Evolutionary conservation across 2,113 vertebrate species (phyloP).

Genomic region (Equus quagga): DNA sequence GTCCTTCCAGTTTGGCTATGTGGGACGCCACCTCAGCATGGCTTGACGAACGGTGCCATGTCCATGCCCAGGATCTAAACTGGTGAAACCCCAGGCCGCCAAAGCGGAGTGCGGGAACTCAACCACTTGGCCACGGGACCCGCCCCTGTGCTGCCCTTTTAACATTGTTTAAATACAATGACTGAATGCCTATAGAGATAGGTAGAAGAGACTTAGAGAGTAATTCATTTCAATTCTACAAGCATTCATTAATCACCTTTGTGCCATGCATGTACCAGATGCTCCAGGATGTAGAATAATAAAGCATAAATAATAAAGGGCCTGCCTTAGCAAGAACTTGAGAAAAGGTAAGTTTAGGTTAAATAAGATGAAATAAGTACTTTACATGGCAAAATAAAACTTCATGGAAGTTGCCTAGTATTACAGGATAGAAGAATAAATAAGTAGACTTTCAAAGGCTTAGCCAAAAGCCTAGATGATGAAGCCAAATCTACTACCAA

Average conservation of each 20-base stretch:
- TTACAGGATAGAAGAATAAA: not conserved
- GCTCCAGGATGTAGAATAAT: not conserved
- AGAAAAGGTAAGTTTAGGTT: not conserved
- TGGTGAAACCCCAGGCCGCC: no score
- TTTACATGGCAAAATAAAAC: not conserved
- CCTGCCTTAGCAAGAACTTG: not conserved
- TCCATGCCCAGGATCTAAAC: no score
- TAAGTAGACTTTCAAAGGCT: constrained; percentile 9
- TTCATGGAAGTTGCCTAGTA: not conserved
- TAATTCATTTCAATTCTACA: not conserved
- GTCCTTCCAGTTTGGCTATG: no score
- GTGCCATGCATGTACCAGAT: not conserved
- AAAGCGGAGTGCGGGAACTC: no score
- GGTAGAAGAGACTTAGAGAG: not conserved
- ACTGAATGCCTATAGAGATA: not conserved
- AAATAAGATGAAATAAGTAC: not conserved
- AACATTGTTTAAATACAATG: not conserved
- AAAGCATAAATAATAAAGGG: not conserved
- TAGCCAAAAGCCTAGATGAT: not conserved
- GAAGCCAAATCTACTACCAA: not conserved
- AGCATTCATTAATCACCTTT: not conserved
- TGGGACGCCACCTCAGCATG: no score
- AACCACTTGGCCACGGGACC: no score
- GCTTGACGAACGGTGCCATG: no score
- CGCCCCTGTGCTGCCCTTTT: not conserved